Evolutionary conservation across 2,888 invertebrate genomes (phyloP).

Genomic region (Eupithecia subumbrata): DNA sequence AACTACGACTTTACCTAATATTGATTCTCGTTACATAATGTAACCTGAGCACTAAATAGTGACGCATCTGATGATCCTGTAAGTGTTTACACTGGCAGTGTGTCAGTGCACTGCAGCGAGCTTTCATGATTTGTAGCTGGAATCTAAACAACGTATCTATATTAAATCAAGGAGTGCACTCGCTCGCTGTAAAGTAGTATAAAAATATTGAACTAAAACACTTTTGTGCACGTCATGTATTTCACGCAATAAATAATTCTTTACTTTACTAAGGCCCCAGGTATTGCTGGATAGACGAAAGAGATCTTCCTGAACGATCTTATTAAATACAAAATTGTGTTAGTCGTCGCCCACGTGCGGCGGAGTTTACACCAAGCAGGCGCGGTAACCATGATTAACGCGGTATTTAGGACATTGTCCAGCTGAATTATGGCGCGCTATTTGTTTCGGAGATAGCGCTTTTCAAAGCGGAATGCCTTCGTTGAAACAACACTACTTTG

Average conservation of each 20-base stretch:
- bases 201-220: too few species aligned
- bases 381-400: slow-evolving; percentile 57
- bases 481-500: background rate
- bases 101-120: too few species aligned
- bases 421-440: slow-evolving; percentile 57
- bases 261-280: background rate
- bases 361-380: slow-evolving; percentile 38
- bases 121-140: background rate
- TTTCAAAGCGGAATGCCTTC: slow-evolving; percentile 26
- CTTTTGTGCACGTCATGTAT: too few species aligned
- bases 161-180: too few species aligned
- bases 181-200: too few species aligned
- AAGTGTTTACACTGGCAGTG: too few species aligned
- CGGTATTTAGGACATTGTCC: slow-evolving; percentile 59
- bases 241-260: too few species aligned
- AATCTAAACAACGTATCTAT: too few species aligned
- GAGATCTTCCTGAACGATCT: background rate
- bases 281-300: background rate
- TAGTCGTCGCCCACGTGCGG: background rate
- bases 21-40: too few species aligned
- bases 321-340: background rate
- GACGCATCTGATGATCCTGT: too few species aligned
- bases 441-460: slow-evolving; percentile 60
- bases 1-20: too few species aligned
- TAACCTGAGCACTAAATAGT: too few species aligned